Base-by-base conservation (phyloP, 2,888 invertebrate genomes). In the Hypomecis atomaria region DNA sequence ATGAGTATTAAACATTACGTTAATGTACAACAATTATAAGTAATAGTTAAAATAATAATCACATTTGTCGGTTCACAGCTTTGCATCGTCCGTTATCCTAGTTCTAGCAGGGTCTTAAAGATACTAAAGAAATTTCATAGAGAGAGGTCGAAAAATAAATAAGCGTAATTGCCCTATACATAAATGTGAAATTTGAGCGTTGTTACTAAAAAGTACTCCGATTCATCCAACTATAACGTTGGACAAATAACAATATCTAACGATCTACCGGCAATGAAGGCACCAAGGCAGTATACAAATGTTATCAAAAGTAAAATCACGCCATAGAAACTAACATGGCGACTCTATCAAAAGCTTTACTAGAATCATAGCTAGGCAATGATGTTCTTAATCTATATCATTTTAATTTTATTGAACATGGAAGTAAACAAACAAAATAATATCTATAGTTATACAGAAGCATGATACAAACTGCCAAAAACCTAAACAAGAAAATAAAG, bases 51-150 rank as follows among this genome's bases (percentile, higher is more conserved):
- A 66, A 62, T 70, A 69, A 69, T 71, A 70, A 78, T 82, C 77
- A 79, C 75, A 80, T 66, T 67, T 66, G 61, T 79, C 78, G 75
- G 74, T 79, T 81, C 79, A 78, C 74, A 82, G 79, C 81, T 71
- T 69, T 66, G 59, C 67, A 71, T 69, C 77, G 78, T 79, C 66
- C 70, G 65, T 60, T 66, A 67, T 71, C 62, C 58, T 70, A 71
- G 56, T 57, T 61, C 55, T 43, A 33, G 38, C 53, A 65, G 43
- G 50, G 60, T 65, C 48, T 43, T 65, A 44, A 48, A 43, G 10
- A 38, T 36, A 54, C 33, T 48, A 48, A 37, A 65, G 38, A 37
- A 60, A 38, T 54, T 61, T 61, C 34, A 47, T 45, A 56, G 45
- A 65, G 36, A 49, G 33, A 53, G 53, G 56, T 62, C 58, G 47